These are phyloP conservation scores for Malaclemys terrapin DNA, from an alignment of 2,113 vertebrate genomes.

Conservation along the genomic window DNA sequence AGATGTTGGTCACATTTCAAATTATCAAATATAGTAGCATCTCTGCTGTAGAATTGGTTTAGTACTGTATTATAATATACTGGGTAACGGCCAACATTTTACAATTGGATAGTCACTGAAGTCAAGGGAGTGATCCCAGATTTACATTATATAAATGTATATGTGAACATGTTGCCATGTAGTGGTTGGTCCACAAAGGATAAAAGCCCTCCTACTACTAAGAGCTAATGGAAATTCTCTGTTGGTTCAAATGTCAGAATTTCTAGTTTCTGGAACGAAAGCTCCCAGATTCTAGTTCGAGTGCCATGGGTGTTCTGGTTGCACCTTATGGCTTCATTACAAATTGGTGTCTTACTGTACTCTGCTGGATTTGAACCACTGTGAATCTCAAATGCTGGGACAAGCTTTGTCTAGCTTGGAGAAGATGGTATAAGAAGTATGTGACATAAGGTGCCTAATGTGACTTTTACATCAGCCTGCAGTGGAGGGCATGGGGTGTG, in stretches of 20 bases:
- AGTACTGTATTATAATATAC: rapidly evolving
- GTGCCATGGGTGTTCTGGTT: rapidly evolving
- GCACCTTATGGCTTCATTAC: neutral
- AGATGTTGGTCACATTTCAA: neutral
- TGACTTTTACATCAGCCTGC: neutral
- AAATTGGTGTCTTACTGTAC: neutral
- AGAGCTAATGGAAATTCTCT: neutral
- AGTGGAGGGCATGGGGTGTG: neutral
- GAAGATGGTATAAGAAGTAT: neutral
- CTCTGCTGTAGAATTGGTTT: neutral
- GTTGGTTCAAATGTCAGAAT: neutral
- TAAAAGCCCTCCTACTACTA: neutral
- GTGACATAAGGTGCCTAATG: neutral
- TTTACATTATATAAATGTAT: neutral
- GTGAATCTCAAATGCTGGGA: neutral
- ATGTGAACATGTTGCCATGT: neutral
- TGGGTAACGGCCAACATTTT: rapidly evolving
- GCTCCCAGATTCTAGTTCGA: neutral
- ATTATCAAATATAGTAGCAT: neutral
- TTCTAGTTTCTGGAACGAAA: neutral
- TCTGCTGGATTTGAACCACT: neutral
- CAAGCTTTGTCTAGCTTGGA: neutral
- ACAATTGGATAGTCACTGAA: rapidly evolving
- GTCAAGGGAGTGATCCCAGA: neutral
- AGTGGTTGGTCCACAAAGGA: neutral